These are phyloP conservation scores for Lepidurus apus DNA, from an alignment of 1,140 invertebrate species.

Conservation along the genomic window DNA sequence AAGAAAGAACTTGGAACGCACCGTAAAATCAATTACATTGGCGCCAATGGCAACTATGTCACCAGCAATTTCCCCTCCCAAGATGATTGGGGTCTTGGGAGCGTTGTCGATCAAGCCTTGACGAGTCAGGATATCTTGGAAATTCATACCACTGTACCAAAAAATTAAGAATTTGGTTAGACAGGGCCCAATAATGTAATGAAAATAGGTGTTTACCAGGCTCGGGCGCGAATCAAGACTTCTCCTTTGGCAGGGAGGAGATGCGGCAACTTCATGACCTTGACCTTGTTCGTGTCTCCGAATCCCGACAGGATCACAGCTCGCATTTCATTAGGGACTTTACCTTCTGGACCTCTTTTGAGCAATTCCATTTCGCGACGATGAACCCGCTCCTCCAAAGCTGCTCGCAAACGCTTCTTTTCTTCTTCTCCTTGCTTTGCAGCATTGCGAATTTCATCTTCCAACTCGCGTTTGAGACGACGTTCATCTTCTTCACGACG, in stretches of 20 bases:
- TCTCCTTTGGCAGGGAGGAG: slow-evolving; percentile 66
- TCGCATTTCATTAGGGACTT: slow-evolving; percentile 58
- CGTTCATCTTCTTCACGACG: background rate
- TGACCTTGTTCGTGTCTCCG: slow-evolving; percentile 75
- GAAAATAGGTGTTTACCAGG: slow-evolving; percentile 61
- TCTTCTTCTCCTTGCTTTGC: slow-evolving; percentile 23
- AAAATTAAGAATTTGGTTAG: background rate
- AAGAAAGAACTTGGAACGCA: slow-evolving; percentile 46
- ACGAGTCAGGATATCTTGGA: slow-evolving; percentile 79
- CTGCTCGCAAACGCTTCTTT: background rate
- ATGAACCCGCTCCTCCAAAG: background rate
- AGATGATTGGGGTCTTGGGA: slow-evolving; percentile 77
- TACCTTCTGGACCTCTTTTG: background rate
- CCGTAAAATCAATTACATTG: slow-evolving; percentile 74
- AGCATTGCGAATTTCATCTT: background rate
- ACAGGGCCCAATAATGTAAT: background rate
- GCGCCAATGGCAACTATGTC: slow-evolving; percentile 74
- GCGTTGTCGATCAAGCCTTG: slow-evolving; percentile 76
- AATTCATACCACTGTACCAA: slow-evolving; percentile 60
- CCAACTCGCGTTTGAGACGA: background rate
- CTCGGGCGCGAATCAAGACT: slow-evolving; percentile 73
- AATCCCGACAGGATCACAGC: slow-evolving; percentile 74
- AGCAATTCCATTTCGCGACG: slow-evolving; percentile 12
- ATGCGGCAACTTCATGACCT: slow-evolving; percentile 71
- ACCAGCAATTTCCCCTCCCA: slow-evolving; percentile 82